These are phyloP conservation scores for Sebastes minor DNA, from an alignment of 2,797 vertebrate genomes.

Conservation along the genomic window DNA sequence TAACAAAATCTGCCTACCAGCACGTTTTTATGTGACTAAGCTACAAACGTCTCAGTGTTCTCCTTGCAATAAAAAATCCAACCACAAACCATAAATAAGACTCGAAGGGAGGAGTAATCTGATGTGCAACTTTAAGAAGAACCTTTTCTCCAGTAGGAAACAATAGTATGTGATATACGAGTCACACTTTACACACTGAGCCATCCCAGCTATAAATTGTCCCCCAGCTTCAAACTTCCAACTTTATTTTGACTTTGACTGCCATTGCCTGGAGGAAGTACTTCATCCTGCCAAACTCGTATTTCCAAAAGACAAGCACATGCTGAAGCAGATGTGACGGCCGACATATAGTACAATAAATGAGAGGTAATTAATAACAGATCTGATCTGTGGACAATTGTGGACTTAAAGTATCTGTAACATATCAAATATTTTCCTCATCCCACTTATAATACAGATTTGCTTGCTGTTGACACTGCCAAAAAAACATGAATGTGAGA, in stretches of 20 bases:
- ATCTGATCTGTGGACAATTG: neutral
- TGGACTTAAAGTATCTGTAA: neutral
- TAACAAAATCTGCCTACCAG: neutral
- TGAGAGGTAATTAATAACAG: constrained; percentile 4
- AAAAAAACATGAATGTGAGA: neutral
- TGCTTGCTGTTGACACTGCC: neutral
- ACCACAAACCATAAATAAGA: neutral
- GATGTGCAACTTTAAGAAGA: neutral
- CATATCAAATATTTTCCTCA: neutral
- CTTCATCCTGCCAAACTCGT: constrained; percentile 36
- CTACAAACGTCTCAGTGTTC: neutral
- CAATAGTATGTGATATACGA: constrained; percentile 33
- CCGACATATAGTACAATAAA: neutral
- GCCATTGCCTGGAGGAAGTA: constrained; percentile 44
- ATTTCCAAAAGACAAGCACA: constrained; percentile 28
- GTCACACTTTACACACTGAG: constrained; percentile 11
- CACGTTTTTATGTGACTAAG: neutral
- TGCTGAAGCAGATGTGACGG: constrained; percentile 27
- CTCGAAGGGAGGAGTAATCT: neutral
- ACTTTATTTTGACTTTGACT: constrained; percentile 30
- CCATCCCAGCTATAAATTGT: constrained; percentile 53
- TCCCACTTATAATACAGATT: neutral
- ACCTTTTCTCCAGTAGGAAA: constrained; percentile 10
- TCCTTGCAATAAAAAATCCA: neutral
- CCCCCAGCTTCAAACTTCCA: constrained; percentile 29